Conservation (phyloP, 2,113 vertebrate species). For the Gallinago undulata region DNA sequence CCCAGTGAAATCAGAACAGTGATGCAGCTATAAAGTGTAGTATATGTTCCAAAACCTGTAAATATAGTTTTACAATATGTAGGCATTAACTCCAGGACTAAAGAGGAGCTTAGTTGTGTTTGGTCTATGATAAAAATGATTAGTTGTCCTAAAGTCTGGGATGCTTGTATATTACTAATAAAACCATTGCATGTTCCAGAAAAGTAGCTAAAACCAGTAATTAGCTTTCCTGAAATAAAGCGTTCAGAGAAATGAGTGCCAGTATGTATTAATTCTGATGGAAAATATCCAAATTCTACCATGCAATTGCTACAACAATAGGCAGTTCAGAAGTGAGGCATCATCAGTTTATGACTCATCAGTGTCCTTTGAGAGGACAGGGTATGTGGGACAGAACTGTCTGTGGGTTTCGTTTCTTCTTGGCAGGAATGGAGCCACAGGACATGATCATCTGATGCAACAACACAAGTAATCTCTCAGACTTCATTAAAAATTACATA, state of each 20-base stretch:
- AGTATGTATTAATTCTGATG: slow-evolving; percentile 5
- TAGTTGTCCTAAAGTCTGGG: background rate
- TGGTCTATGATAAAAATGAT: background rate
- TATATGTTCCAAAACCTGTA: background rate
- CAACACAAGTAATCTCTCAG: slow-evolving; percentile 2
- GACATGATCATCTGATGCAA: slow-evolving; percentile 19
- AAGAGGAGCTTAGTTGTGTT: background rate
- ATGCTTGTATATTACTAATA: background rate
- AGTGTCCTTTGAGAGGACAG: slow-evolving; percentile 50
- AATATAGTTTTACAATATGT: background rate
- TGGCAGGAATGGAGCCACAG: slow-evolving; percentile 25
- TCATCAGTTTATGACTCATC: slow-evolving; percentile 41
- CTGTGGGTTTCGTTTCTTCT: slow-evolving; percentile 19
- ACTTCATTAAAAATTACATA: slow-evolving; percentile 20
- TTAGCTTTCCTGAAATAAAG: slow-evolving; percentile 37
- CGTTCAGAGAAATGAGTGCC: slow-evolving; percentile 8
- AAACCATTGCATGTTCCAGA: slow-evolving; percentile 17
- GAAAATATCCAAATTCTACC: slow-evolving; percentile 27
- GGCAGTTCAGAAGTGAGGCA: background rate
- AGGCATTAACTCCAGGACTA: background rate
- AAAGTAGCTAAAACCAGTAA: background rate
- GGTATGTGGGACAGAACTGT: slow-evolving; percentile 41
- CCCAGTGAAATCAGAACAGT: background rate
- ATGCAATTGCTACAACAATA: background rate
- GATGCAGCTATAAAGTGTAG: background rate